Conservation (phyloP, 2,113 vertebrate genomes). For the Eulemur macaco region DNA sequence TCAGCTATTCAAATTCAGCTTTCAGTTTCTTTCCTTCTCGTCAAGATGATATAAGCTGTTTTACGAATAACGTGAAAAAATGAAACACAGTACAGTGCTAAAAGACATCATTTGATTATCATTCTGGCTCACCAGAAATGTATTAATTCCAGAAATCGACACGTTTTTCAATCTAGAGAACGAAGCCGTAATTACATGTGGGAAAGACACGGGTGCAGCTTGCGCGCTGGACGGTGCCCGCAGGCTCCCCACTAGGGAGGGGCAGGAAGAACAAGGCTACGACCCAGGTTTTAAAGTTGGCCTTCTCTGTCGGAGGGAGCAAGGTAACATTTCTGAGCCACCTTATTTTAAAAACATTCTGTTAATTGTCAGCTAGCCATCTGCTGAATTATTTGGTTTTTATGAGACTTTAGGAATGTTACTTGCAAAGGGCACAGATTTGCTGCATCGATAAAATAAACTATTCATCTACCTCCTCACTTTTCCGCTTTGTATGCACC, state of each 20-base stretch:
- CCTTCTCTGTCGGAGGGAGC: neutral
- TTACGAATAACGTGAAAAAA: neutral
- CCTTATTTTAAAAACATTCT: neutral
- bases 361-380: neutral
- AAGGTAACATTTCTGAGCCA: neutral
- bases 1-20: constrained; percentile 12
- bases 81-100: neutral
- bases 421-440: neutral
- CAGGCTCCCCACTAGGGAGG: neutral
- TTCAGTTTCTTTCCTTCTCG: neutral
- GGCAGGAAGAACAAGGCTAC: neutral
- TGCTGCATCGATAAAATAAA: neutral
- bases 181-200: neutral
- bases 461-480: neutral
- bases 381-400: neutral
- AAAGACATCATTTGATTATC: neutral
- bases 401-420: neutral
- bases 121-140: neutral
- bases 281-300: neutral
- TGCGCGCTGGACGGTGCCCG: neutral
- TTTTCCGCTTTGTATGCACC: neutral
- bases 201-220: neutral
- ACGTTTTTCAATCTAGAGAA: neutral
- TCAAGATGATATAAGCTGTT: neutral
- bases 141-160: neutral